Evolutionary conservation across 1,140 invertebrate genomes (phyloP), one percentile per base, ranked within the genome.

Genomic region (Drosophila bocqueti): DNA sequence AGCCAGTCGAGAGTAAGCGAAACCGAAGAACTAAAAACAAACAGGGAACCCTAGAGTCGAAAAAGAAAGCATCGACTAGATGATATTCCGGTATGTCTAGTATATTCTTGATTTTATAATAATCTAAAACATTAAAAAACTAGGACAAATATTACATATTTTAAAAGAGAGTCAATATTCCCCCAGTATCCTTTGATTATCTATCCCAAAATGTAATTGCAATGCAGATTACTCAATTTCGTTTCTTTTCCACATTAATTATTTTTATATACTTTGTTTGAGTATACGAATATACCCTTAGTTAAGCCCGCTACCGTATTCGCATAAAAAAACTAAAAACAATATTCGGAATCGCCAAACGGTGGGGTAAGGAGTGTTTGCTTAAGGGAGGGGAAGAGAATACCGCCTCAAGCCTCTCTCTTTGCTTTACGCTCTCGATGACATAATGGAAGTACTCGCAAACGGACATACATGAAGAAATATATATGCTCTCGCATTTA

Each of bases 391-490:
- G 9, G 18, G 29, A 36, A 29, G 15, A n/a, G 54, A n/a, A 46
- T 21, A 38, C 18, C n/a, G 16, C 29, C 15, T n/a, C 40, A 50
- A 45, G 62, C 79, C 73, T 72, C 66, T 72, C 73, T 59, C 49
- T 29, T 52, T 6, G 13, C 24, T 9, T 3, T 16, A 26, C 11
- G 26, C 47, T 67, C 38, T 38, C 46, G 84, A 87, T 87, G 84
- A 87, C 84, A 87, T 87, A 87, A 89, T 90, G 66, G 77, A 66
- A 58, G 65, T 81, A 81, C 55, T 49, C 54, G 36, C 58, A 43
- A 18, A 26, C 10, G 36, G 36, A 34, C 21, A 38, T 8, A 49
- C 26, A 67, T 16, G 38, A 15, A 67, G n/a, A 10, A 34, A 64
- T 54, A 62, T 46, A 61, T 46, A 34, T 58, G 11, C 29, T 38